Base-by-base conservation (phyloP, 2,113 vertebrate species). In the Ctenomys sociabilis region DNA sequence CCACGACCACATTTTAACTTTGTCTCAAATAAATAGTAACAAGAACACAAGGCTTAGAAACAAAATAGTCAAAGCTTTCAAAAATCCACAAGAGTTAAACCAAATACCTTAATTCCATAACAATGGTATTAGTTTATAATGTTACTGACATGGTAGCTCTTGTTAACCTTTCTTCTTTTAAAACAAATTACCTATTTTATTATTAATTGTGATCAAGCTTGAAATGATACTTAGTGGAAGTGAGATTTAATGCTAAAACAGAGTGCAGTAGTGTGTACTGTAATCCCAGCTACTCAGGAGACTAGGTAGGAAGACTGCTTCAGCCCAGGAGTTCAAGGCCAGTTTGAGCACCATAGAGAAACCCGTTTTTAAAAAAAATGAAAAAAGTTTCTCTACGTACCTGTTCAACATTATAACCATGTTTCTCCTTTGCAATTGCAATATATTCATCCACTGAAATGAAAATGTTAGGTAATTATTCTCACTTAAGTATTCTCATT, bases 371-470 rank as follows among this genome's bases (percentile, higher is more conserved):
- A 91, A 22, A 72, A 3, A 3, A 63, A 54, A 52, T n/a, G 32
- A 35, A 28, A 54, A 97, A 86, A 40, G 95, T 82, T 96, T 57
- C 35, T 97, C 92, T 86, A 97, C 97, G 96, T 98, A 99, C 99
- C 99, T 99, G 99, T 98, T 99, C 99, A 96, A 99, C 99, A 88
- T 99, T 99, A 98, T 99, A 99, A 95, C 99, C 99, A 90, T 99
- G 99, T 93, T 99, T 99, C 98, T 99, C 99, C 98, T 99, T 99
- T 96, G 99, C 99, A 96, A 99, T 99, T 73, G 99, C 99, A 98
- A 99, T 99, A 97, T 99, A 99, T 97, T 99, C 99, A 95, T 99
- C 99, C 99, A 99, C 99, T 99, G 99, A 49, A 98, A 98, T 64
- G 97, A 98, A 93, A 93, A 77, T 94, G 93, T 97, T 96, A 98